These are phyloP conservation scores for Penaeus vannamei DNA, from an alignment of 1,140 invertebrate species.

Conservation along the genomic window DNA sequence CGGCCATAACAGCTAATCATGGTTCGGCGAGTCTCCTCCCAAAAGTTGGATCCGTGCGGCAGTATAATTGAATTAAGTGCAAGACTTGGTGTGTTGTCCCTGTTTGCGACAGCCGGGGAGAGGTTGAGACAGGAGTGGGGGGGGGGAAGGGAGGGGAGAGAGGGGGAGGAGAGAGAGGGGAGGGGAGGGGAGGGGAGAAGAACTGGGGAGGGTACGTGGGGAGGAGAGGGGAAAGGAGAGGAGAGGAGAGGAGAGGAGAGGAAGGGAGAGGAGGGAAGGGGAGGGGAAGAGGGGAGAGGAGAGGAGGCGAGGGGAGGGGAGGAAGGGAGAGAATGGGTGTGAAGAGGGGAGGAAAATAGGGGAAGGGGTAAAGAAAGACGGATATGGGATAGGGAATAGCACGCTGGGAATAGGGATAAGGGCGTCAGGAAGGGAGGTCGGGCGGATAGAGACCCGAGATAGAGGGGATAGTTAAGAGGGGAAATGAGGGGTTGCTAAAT, in stretches of 20 bases:
- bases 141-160: background rate
- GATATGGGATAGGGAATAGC: too few species aligned
- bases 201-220: too few species aligned
- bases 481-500: too few species aligned
- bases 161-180: background rate
- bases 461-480: too few species aligned
- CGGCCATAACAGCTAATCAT: background rate
- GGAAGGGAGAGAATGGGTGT: too few species aligned
- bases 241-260: background rate
- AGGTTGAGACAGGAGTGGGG: conserved; percentile 7
- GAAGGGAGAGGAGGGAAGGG: too few species aligned
- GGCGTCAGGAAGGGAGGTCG: too few species aligned
- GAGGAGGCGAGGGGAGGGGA: background rate
- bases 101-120: background rate
- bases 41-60: conserved; percentile 10
- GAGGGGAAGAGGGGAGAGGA: background rate
- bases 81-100: conserved; percentile 35
- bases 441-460: too few species aligned
- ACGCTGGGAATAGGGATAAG: too few species aligned
- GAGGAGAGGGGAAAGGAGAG: too few species aligned
- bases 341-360: too few species aligned
- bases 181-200: too few species aligned
- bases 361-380: background rate
- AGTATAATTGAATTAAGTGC: conserved; percentile 40
- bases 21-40: background rate